Evolutionary conservation across 2,888 invertebrate genomes (phyloP).

Genomic region (Polyommatus iphigenia): DNA sequence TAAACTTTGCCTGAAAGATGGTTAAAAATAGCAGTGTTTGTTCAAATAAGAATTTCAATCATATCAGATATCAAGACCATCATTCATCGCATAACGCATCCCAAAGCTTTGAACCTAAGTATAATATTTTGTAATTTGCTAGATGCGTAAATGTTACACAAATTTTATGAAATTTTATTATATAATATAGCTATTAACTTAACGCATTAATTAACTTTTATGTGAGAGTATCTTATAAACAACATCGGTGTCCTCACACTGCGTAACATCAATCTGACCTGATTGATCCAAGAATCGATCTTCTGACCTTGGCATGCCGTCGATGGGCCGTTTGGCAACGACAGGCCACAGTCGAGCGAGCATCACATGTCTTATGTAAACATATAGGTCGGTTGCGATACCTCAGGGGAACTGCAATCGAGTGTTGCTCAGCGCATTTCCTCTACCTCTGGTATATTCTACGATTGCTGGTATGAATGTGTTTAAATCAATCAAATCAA

Average conservation of each 20-base stretch:
- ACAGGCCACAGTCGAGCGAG: conserved; percentile 56
- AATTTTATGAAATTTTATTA: too few species aligned
- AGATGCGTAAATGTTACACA: too few species aligned
- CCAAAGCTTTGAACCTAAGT: too few species aligned
- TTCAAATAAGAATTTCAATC: too few species aligned
- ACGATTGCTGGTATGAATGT: background rate
- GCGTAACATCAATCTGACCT: background rate
- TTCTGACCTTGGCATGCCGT: conserved; percentile 12
- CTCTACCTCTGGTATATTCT: conserved; percentile 9
- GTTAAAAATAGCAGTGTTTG: too few species aligned
- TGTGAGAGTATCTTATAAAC: background rate
- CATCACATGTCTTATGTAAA: conserved; percentile 67
- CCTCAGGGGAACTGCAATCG: conserved; percentile 7
- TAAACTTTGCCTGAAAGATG: too few species aligned
- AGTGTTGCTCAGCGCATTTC: conserved; percentile 29
- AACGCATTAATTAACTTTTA: background rate
- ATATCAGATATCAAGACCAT: too few species aligned
- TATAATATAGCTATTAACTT: background rate
- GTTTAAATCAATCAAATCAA: too few species aligned
- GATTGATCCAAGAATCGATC: conserved; percentile 1
- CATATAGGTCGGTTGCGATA: conserved; percentile 52
- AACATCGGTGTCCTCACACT: background rate
- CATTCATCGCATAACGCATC: too few species aligned
- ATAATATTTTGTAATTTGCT: too few species aligned
- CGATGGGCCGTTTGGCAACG: conserved; percentile 50